Conservation (phyloP, 1,140 invertebrate species). For the Macrobrachium rosenbergii region DNA sequence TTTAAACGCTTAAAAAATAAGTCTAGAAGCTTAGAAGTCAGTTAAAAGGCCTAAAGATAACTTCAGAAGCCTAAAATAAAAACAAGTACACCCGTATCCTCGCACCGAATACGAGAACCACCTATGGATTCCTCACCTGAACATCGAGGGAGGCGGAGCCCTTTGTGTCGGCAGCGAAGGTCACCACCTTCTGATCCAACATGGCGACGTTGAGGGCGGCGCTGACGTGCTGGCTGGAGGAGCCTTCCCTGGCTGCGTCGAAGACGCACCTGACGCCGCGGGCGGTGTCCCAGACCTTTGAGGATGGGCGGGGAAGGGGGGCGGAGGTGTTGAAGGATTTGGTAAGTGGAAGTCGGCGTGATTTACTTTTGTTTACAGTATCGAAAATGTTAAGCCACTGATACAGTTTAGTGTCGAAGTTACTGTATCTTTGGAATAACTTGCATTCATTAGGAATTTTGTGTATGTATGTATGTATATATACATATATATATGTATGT, state of each 20-base stretch:
- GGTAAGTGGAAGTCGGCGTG: background rate
- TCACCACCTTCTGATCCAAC: constrained; percentile 84
- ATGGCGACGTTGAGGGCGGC: constrained; percentile 84
- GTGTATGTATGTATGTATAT: no score
- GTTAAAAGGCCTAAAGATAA: no score
- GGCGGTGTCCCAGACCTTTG: constrained; percentile 83
- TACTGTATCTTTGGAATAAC: no score
- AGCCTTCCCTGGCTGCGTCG: constrained; percentile 74
- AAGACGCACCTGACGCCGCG: constrained; percentile 83
- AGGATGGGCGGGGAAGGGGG: background rate
- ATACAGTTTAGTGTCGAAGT: no score
- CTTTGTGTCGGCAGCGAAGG: constrained; percentile 83
- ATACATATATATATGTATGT: no score
- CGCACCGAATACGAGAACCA: background rate
- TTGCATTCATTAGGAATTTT: no score
- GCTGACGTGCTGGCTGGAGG: constrained; percentile 74
- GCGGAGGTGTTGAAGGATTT: background rate
- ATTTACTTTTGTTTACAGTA: no score
- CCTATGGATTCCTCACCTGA: constrained; percentile 69
- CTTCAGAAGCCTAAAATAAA: no score
- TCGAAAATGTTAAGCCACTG: no score
- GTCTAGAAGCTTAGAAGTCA: no score
- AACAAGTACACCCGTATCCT: no score
- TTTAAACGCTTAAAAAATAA: no score
- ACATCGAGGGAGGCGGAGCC: constrained; percentile 85